Evolutionary conservation across 1,140 invertebrate genomes (phyloP).

Genomic region (Eubasilissa regina): DNA sequence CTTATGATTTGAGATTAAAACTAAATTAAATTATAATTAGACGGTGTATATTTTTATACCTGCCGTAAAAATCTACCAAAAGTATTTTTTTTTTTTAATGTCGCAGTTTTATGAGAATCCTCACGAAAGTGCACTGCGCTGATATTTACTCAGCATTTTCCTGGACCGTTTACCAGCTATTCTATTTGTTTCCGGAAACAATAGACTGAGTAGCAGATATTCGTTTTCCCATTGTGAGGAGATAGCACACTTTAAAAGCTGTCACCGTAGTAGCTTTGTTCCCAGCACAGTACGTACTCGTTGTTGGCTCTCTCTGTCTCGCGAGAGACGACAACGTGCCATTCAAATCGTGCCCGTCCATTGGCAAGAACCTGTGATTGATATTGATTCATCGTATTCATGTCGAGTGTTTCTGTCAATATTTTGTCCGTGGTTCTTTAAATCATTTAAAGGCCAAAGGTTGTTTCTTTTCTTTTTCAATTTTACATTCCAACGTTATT

Average conservation of each 20-base stretch:
- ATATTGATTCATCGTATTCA: conserved; percentile 1
- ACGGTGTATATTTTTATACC: too few species aligned
- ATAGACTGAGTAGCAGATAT: conserved; percentile 37
- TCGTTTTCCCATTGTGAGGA: conserved; percentile 43
- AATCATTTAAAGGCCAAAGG: too few species aligned
- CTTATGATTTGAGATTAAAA: too few species aligned
- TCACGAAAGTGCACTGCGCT: conserved; percentile 3
- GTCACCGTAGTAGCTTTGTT: conserved; percentile 42
- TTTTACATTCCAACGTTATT: too few species aligned
- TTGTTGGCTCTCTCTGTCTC: neutral
- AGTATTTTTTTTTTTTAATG: too few species aligned
- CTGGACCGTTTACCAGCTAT: conserved; percentile 32
- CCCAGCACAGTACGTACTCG: neutral
- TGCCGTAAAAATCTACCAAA: too few species aligned
- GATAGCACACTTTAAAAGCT: conserved; percentile 46
- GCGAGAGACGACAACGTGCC: neutral
- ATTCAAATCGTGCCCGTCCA: neutral
- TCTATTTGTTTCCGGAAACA: conserved; percentile 36
- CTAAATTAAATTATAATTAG: too few species aligned
- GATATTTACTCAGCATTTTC: conserved; percentile 14
- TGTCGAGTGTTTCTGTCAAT: conserved; percentile 3
- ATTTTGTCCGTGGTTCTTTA: neutral
- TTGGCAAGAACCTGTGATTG: neutral
- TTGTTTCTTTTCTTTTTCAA: too few species aligned
- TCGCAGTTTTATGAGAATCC: too few species aligned